Percentiles rank a stretch among this genome's conserved stretches.
Conservation (phyloP, 2,113 vertebrate species). For the Esox niger region DNA sequence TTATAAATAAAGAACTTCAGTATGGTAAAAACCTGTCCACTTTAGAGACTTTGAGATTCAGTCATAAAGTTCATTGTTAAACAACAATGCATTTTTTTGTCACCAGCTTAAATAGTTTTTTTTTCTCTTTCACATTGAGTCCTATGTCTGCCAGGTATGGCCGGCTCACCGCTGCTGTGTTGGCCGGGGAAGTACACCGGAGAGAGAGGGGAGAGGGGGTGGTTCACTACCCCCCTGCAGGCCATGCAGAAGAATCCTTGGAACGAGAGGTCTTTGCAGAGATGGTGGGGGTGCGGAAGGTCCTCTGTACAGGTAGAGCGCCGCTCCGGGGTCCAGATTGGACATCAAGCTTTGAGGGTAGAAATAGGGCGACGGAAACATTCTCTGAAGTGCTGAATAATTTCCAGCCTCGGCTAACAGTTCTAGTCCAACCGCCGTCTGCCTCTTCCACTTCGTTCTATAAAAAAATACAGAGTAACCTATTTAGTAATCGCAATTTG, state of each 20-base stretch:
- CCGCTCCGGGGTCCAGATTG: constrained; percentile 92
- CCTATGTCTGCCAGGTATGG: constrained; percentile 34
- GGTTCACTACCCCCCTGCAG: constrained; percentile 88
- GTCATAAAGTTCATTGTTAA: constrained; percentile 38
- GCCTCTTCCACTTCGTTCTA: constrained; percentile 98
- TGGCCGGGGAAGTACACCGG: constrained; percentile 85
- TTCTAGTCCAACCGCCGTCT: constrained; percentile 95
- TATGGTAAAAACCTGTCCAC: constrained; percentile 34
- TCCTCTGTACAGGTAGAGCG: constrained; percentile 92
- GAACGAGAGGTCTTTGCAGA: constrained; percentile 90
- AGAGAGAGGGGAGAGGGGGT: constrained; percentile 83
- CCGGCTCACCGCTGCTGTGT: constrained; percentile 87
- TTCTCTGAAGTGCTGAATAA: constrained; percentile 93
- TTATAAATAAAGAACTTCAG: constrained; percentile 61
- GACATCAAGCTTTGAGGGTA: constrained; percentile 95
- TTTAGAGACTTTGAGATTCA: constrained; percentile 28
- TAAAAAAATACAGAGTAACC: constrained; percentile 10
- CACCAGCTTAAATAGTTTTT: constrained; percentile 33
- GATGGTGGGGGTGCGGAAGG: constrained; percentile 89
- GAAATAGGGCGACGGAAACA: constrained; percentile 98
- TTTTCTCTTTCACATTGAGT: constrained; percentile 32
- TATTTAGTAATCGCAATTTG: constrained; percentile 5
- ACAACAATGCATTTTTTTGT: constrained; percentile 29
- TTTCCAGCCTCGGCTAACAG: constrained; percentile 94
- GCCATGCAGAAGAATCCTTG: constrained; percentile 93